Conservation (phyloP, 2,113 vertebrate species). For the Ameiurus melas region DNA sequence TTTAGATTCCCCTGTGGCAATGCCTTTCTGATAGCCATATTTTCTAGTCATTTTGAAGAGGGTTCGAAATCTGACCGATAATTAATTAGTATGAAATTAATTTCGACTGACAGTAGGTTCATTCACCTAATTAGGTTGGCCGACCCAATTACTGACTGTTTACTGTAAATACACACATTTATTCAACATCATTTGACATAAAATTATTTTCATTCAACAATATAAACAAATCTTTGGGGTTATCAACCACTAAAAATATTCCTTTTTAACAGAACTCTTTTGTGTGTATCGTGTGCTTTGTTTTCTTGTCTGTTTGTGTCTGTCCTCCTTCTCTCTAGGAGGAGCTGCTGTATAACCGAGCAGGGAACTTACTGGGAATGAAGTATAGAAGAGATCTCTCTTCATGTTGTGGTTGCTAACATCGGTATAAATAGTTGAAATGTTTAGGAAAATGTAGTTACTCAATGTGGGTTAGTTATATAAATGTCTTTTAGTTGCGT, state of each 20-base stretch:
- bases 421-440: not conserved
- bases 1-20: conserved; percentile 18
- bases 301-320: not conserved
- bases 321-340: not conserved
- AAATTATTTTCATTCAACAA: not conserved
- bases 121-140: not conserved
- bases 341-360: not conserved
- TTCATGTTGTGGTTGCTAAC: not conserved
- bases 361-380: not conserved
- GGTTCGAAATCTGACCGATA: not conserved
- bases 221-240: not conserved
- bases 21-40: conserved; percentile 31
- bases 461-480: not conserved
- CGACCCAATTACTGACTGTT: not conserved
- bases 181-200: not conserved
- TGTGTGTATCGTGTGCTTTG: not conserved
- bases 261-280: not conserved
- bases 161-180: not conserved
- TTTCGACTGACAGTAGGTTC: not conserved
- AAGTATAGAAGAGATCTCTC: not conserved
- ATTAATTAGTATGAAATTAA: conserved; percentile 1
- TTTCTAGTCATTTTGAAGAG: not conserved
- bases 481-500: not conserved
- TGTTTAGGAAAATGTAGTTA: not conserved
- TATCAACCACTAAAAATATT: not conserved